Percentiles rank a stretch among this genome's conserved stretches.
Evolutionary conservation across 2,113 vertebrate genomes (phyloP).

Genomic region (Grammomys dolichurus): DNA sequence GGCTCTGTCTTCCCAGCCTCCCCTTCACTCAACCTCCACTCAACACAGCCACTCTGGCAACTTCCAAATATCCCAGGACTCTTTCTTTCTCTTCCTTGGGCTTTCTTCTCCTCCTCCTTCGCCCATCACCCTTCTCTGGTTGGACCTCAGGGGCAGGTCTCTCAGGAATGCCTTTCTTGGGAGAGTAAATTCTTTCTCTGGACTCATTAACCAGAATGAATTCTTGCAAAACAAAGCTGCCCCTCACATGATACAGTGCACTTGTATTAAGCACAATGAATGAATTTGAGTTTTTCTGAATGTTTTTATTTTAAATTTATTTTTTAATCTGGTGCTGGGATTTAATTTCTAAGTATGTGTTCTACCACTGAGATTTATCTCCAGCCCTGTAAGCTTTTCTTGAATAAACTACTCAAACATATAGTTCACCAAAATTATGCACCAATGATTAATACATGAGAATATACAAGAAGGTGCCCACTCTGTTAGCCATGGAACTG

Average conservation of each 20-base stretch:
- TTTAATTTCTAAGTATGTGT: background rate
- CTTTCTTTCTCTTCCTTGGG: too few species aligned
- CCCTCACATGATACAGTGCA: background rate
- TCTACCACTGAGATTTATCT: background rate
- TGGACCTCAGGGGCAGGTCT: background rate
- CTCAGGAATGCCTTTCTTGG: background rate
- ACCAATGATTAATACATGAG: background rate
- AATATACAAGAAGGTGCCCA: background rate
- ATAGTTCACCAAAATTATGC: background rate
- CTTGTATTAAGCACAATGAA: background rate
- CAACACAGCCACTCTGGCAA: background rate
- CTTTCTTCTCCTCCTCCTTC: background rate
- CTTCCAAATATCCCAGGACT: background rate
- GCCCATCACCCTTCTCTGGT: background rate
- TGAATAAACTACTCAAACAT: conserved; percentile 13
- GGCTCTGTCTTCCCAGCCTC: background rate
- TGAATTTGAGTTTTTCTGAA: background rate
- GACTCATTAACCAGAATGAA: background rate
- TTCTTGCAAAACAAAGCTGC: background rate
- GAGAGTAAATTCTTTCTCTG: background rate
- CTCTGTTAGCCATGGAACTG: background rate
- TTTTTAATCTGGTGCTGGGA: background rate
- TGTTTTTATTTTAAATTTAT: background rate
- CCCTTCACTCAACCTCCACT: too few species aligned
- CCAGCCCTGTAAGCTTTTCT: background rate